These are phyloP conservation scores for Drosophila differens DNA, from an alignment of 2,888 invertebrate genomes.

Conservation along the genomic window DNA sequence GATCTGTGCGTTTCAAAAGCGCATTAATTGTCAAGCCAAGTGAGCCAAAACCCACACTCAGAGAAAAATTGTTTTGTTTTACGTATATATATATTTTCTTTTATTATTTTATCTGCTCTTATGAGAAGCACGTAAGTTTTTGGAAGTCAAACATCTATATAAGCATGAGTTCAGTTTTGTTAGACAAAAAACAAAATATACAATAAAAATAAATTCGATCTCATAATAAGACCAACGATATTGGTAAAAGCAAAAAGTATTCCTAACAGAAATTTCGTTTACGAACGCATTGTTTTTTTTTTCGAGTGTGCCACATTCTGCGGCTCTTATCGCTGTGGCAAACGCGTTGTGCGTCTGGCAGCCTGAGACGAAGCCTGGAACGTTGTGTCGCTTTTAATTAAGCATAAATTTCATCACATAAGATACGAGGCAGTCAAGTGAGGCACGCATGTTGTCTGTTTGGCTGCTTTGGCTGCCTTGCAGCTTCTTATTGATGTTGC, in stretches of 20 bases:
- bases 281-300: not conserved
- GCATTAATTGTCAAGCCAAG: conserved; percentile 76
- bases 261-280: not conserved
- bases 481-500: conserved; percentile 77
- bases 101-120: too few species aligned
- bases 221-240: too few species aligned
- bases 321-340: conserved; percentile 49
- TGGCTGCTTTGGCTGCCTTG: conserved; percentile 18
- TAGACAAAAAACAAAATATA: not conserved
- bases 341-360: conserved; percentile 24
- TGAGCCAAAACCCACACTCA: conserved; percentile 32
- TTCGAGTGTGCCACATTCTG: not conserved
- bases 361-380: conserved; percentile 9
- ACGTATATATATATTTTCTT: not conserved
- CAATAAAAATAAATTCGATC: not conserved
- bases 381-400: conserved; percentile 83
- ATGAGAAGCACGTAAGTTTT: not conserved
- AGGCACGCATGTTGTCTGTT: conserved; percentile 67
- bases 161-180: too few species aligned
- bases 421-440: conserved; percentile 74
- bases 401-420: conserved; percentile 84
- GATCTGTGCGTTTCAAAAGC: conserved; percentile 79
- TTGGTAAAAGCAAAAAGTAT: not conserved
- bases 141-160: not conserved
- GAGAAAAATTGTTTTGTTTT: not conserved